Evolutionary conservation across 2,113 vertebrate genomes (phyloP), one percentile per base, ranked within the genome.

Genomic region (Bettongia penicillata): DNA sequence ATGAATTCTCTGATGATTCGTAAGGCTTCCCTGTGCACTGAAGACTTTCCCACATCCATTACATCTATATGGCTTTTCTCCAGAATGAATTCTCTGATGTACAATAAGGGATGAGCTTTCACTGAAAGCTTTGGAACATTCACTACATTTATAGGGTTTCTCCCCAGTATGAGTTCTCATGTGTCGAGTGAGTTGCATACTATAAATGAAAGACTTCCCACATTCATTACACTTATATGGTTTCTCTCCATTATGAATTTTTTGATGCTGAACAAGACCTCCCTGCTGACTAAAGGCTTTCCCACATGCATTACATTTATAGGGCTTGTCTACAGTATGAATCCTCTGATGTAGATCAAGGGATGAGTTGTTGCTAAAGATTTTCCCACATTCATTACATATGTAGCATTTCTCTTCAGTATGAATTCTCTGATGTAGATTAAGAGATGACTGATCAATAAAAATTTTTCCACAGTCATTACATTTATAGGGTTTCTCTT

Each of bases 11-110:
- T 98, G 98, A 93, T 99, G 98, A 0, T 43, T 98, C 98, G 94
- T 98, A 98, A 97, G 98, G 93, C 96, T 98, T 94, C 98, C 98
- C 97, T 97, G 98, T 92, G 98, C 98, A 52, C 98, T 98, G 89
- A 99, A 99, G 3, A 98, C 95, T 95, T 99, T 99, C 91, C 98
- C 98, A 92, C 98, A 90, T 25, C 84, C 90, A 8, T 61, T 22
- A 31, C 97, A 91, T 55, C 48, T 19, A 0, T 26, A 92, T 25
- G 92, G 91, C 11, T 84, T 84, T 84, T 84, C 68, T 84, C 68
- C 68, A 43, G 68, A 84, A 84, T 97, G 97, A 94, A 90, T 92
- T 93, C 96, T 95, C 57, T 93, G 90, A 48, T 96, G 97, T 1
- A 93, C 61, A 50, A 93, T 23, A 23, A 95, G 95, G 48, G 91